phyloP scores from a whole-genome alignment of 23 tunicate genomes.

The Styela clava region DNA sequence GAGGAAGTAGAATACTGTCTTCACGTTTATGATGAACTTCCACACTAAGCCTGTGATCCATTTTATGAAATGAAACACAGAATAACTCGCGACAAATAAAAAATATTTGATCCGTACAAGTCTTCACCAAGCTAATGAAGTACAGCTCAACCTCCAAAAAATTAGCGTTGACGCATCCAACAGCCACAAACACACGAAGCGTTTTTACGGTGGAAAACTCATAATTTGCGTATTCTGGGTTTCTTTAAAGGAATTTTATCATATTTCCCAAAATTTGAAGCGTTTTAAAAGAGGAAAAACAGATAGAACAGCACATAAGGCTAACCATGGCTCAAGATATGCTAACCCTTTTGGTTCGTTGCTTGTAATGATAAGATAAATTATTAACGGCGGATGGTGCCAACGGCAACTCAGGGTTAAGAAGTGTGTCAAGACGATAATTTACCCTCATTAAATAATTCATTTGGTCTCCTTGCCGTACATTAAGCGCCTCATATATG shows the following conservation, averaged over 20 bases:
- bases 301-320: neutral
- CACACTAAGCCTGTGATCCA: constrained; percentile 29
- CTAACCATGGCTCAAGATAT: neutral
- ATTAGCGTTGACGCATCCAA: neutral
- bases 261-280: neutral
- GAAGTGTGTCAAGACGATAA: neutral
- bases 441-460: neutral
- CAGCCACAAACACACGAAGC: neutral
- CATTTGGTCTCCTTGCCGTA: neutral
- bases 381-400: too few species aligned
- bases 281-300: neutral
- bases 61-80: neutral
- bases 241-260: neutral
- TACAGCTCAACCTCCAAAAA: neutral
- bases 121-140: neutral
- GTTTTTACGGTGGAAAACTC: neutral
- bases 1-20: constrained; percentile 21
- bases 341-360: too few species aligned
- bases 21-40: constrained; percentile 24
- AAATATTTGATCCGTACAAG: neutral
- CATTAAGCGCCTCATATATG: too few species aligned
- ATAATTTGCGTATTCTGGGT: neutral
- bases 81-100: neutral
- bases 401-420: neutral
- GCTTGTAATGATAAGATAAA: too few species aligned